These are phyloP conservation scores for Dasypus novemcinctus DNA, from an alignment of 2,113 vertebrate genomes.

Conservation along the genomic window DNA sequence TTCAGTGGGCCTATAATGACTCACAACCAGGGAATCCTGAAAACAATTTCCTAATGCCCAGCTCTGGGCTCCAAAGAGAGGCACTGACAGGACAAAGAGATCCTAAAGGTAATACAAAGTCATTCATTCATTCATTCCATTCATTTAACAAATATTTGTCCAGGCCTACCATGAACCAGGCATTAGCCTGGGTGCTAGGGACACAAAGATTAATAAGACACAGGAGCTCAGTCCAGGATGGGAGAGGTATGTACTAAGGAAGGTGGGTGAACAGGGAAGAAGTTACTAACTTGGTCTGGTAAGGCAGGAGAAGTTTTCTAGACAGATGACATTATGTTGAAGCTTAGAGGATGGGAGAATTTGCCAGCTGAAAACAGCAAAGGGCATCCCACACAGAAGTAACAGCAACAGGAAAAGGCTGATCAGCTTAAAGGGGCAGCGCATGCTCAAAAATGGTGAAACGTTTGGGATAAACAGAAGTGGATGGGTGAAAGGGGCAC, in stretches of 20 bases:
- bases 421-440: background rate
- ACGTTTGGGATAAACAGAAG: background rate
- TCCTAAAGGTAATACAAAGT: constrained; percentile 31
- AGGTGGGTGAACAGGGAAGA: background rate
- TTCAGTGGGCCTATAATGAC: background rate
- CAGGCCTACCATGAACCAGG: background rate
- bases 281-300: background rate
- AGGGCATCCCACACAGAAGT: background rate
- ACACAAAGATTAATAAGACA: background rate
- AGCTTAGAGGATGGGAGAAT: background rate
- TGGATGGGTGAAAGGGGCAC: background rate
- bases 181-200: background rate
- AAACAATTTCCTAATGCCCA: background rate
- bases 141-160: background rate
- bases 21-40: background rate
- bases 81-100: background rate
- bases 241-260: background rate
- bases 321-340: background rate
- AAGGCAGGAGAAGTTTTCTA: background rate
- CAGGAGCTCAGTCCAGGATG: background rate
- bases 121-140: background rate
- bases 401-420: background rate
- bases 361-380: background rate
- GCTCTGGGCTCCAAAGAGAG: background rate
- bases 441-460: constrained; percentile 9